Evolutionary conservation across 2,113 vertebrate species (phyloP), one percentile per base, ranked within the genome.

Genomic region (Gymnobelideus leadbeateri): DNA sequence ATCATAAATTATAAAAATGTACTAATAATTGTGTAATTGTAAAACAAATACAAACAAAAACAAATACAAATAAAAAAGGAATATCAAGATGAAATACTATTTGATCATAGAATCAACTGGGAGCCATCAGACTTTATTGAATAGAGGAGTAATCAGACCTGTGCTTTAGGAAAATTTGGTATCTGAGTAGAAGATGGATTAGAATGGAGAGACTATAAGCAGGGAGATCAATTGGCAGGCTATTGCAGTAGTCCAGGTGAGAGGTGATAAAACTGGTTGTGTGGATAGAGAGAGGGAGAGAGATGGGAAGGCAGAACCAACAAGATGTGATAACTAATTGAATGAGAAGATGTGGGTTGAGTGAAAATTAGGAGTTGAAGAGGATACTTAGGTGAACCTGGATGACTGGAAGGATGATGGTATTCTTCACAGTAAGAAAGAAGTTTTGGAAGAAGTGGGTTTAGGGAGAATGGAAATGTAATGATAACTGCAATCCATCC

Each of bases 331-430:
- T 77, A 43, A 77, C 37, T n/a, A 77, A 77, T 77, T 77, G 16
- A 19, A 37, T 68, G 14, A 1, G 31, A 8, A n/a, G 16, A n/a
- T 21, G 1, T n/a, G 37, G 8, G 14, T 0, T 3, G 6, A 77
- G 68, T 16, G 68, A 77, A 77, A 77, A 77, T n/a, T 28, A 77
- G 68, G 37, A 77, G 6, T n/a, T 77, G 68, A 77, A 77, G 37
- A 77, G n/a, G 37, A 77, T 68, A 68, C 31, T 31, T 68, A 37
- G 31, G 61, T 68, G 61, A 68, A 68, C 61, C 14, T 68, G 61
- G 31, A 68, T 68, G 31, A 43, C 16, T 19, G 31, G 16, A n/a
- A 77, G 68, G 68, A 43, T 77, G 14, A 16, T n/a, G 68, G 14
- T n/a, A 37, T 61, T 61, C 55, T 61, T 61, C 26, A 31, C 28